A percentile compares a stretch with the other conserved stretches of the same genome.
Evolutionary conservation across 2,113 vertebrate genomes (phyloP).

Genomic region (Phocoena phocoena): DNA sequence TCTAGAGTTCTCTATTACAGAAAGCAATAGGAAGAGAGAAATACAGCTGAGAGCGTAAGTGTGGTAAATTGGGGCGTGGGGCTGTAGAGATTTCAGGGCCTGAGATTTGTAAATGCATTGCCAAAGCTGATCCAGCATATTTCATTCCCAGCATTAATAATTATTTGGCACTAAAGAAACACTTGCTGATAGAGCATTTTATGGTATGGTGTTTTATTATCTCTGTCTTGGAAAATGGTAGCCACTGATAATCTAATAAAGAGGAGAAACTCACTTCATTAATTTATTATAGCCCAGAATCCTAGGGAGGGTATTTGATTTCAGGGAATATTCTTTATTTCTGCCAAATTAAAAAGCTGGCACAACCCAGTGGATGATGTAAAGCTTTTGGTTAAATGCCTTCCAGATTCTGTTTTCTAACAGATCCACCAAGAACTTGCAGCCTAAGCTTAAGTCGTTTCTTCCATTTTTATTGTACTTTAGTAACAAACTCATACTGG

Average conservation of each 20-base stretch:
- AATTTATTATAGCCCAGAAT: slow-evolving; percentile 58
- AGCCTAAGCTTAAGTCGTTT: not conserved
- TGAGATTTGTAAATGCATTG: slow-evolving; percentile 41
- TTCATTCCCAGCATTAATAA: slow-evolving; percentile 62
- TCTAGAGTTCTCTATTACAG: not conserved
- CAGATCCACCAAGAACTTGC: not conserved
- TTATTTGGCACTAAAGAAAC: slow-evolving; percentile 53
- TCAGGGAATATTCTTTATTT: slow-evolving; percentile 52
- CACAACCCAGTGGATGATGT: not conserved
- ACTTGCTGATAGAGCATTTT: slow-evolving; percentile 71
- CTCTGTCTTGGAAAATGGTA: slow-evolving; percentile 64
- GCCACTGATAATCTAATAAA: slow-evolving; percentile 69
- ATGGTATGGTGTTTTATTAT: slow-evolving; percentile 56
- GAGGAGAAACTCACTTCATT: slow-evolving; percentile 53
- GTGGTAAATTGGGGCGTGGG: not conserved
- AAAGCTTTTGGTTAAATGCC: slow-evolving; percentile 43
- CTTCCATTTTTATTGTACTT: not conserved
- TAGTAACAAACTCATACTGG: not conserved
- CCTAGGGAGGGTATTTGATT: slow-evolving; percentile 56
- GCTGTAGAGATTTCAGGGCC: not conserved
- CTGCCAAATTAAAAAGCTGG: slow-evolving; percentile 72
- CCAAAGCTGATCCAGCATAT: slow-evolving; percentile 57
- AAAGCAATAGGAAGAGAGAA: not conserved
- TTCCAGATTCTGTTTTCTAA: not conserved
- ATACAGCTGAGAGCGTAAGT: not conserved